These are phyloP conservation scores for Malurus alboscapulatus DNA, from an alignment of 2,113 vertebrate genomes.

Conservation along the genomic window DNA sequence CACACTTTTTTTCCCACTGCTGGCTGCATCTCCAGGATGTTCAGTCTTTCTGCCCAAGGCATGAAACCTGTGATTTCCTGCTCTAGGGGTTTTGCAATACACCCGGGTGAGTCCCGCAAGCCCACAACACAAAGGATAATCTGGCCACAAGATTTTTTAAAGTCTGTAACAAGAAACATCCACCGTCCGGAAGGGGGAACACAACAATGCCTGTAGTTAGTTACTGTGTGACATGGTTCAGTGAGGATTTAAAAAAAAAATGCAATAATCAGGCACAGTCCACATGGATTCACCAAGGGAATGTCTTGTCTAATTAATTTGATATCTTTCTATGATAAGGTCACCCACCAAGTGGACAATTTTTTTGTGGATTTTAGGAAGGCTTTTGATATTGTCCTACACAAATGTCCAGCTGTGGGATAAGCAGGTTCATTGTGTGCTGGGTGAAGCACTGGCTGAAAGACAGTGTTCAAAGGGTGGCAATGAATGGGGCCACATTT, in stretches of 20 bases:
- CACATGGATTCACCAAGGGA: neutral
- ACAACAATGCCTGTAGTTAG: accelerated
- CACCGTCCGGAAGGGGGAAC: neutral
- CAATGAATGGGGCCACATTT: neutral
- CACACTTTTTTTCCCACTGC: neutral
- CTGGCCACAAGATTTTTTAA: neutral
- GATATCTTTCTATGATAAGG: neutral
- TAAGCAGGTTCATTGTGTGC: neutral
- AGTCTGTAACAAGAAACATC: neutral
- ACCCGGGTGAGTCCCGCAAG: neutral
- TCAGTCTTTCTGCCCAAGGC: neutral
- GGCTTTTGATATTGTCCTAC: neutral
- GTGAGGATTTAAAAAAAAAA: neutral
- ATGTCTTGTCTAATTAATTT: neutral
- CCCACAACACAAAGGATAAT: neutral
- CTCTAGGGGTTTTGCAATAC: neutral
- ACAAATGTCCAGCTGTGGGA: neutral
- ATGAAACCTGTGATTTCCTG: neutral
- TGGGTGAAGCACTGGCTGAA: neutral
- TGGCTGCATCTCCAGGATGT: neutral
- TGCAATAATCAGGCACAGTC: neutral
- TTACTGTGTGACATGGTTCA: neutral
- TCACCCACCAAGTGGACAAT: neutral
- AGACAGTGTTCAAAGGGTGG: neutral
- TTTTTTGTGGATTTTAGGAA: neutral